A percentile compares a stretch with the other conserved stretches of the same genome.
Conservation (phyloP, 1,140 invertebrate genomes). For the Platyura marginata region DNA sequence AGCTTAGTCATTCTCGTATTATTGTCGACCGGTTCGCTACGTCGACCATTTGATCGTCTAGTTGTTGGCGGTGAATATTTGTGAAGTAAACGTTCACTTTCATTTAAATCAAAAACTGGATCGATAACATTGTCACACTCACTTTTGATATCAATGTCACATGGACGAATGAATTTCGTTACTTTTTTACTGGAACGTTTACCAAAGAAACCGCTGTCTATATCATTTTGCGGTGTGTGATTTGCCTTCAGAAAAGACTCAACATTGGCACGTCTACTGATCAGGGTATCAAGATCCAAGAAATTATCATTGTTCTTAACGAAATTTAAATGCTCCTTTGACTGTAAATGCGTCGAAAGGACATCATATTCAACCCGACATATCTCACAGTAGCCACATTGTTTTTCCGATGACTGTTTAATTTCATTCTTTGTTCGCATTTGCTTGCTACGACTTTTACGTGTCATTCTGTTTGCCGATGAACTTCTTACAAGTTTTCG, state of each 20-base stretch:
- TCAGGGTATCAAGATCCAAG: slow-evolving; percentile 43
- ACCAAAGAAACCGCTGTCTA: background rate
- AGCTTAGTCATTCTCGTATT: background rate
- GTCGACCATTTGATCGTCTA: background rate
- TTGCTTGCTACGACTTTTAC: background rate
- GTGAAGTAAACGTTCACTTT: background rate
- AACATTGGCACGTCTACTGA: slow-evolving; percentile 36
- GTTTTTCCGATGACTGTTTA: slow-evolving; percentile 15
- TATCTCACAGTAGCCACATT: slow-evolving; percentile 54
- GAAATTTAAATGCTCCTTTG: slow-evolving; percentile 48
- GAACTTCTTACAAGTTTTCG: background rate
- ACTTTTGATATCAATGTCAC: background rate
- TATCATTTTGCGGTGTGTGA: background rate
- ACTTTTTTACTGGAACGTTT: background rate
- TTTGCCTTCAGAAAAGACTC: slow-evolving; percentile 30
- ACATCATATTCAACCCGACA: slow-evolving; percentile 50
- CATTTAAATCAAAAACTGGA: background rate
- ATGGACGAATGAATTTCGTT: background rate
- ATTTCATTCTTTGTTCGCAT: background rate
- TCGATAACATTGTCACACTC: background rate
- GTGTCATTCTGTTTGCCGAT: background rate
- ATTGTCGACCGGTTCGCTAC: background rate
- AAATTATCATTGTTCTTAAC: slow-evolving; percentile 51
- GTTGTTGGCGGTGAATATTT: background rate
- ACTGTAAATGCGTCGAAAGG: slow-evolving; percentile 42